Percentiles rank a stretch among this genome's conserved stretches.
Conservation (phyloP, 2,797 vertebrate genomes). For the Rhynchonycteris naso region DNA sequence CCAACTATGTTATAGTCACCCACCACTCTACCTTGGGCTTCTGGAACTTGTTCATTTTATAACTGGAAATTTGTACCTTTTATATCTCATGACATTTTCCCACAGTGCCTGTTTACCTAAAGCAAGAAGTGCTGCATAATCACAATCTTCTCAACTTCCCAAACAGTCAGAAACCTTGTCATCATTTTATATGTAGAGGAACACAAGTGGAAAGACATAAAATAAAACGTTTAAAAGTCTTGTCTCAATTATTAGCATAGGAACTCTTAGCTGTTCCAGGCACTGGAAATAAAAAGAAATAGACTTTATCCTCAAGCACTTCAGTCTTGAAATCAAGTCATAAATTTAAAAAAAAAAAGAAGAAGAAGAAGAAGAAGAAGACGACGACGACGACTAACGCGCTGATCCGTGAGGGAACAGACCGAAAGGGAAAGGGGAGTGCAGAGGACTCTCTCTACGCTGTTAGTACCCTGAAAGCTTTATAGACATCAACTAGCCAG, state of each 20-base stretch:
- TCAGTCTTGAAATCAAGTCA: not conserved
- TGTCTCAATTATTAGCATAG: not conserved
- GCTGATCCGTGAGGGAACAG: fast-evolving
- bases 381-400: not conserved
- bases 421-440: not conserved
- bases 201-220: not conserved
- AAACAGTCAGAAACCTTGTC: constrained; percentile 2
- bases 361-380: not conserved
- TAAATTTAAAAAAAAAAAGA: not conserved
- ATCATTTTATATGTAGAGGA: not conserved
- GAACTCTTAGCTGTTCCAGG: not conserved
- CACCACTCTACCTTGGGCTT: not conserved
- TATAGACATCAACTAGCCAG: not conserved
- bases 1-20: not conserved
- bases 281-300: not conserved
- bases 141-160: not conserved
- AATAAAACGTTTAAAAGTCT: not conserved
- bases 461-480: not conserved
- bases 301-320: not conserved
- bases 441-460: not conserved
- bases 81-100: not conserved
- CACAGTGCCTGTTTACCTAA: not conserved
- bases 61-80: not conserved
- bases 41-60: not conserved
- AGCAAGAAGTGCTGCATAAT: not conserved